Conservation (phyloP, 2,888 invertebrate species). For the Cosmia pyralina region DNA sequence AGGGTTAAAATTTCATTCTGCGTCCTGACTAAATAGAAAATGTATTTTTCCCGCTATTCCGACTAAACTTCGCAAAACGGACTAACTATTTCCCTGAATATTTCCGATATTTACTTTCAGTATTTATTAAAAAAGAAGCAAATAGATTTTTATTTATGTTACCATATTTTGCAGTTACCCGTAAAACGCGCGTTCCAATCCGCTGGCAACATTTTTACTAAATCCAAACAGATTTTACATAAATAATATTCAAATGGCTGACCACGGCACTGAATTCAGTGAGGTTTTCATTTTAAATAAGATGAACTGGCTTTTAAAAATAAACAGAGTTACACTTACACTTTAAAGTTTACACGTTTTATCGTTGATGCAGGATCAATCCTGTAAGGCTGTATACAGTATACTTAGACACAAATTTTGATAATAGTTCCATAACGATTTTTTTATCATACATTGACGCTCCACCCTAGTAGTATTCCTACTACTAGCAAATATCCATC, state of each 20-base stretch:
- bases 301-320: neutral
- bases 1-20: neutral
- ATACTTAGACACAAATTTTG: too few species aligned
- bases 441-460: too few species aligned
- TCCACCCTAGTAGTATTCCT: too few species aligned
- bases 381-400: too few species aligned
- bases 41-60: neutral
- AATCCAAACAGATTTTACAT: constrained; percentile 10
- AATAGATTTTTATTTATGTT: constrained; percentile 25
- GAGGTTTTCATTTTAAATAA: neutral
- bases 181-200: constrained; percentile 12
- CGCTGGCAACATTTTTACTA: constrained; percentile 2
- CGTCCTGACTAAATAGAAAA: constrained; percentile 6
- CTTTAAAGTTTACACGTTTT: neutral
- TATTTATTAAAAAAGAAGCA: constrained; percentile 28
- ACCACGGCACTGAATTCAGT: neutral
- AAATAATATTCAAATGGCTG: constrained; percentile 6
- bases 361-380: too few species aligned
- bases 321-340: neutral
- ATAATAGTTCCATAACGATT: too few species aligned
- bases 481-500: too few species aligned
- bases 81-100: constrained; percentile 23
- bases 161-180: constrained; percentile 20
- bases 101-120: constrained; percentile 28
- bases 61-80: constrained; percentile 2